Percentiles rank a stretch among this genome's conserved stretches.
phyloP scores from a whole-genome alignment of 2,888 invertebrate genomes.

The Plagiodera versicolora region DNA sequence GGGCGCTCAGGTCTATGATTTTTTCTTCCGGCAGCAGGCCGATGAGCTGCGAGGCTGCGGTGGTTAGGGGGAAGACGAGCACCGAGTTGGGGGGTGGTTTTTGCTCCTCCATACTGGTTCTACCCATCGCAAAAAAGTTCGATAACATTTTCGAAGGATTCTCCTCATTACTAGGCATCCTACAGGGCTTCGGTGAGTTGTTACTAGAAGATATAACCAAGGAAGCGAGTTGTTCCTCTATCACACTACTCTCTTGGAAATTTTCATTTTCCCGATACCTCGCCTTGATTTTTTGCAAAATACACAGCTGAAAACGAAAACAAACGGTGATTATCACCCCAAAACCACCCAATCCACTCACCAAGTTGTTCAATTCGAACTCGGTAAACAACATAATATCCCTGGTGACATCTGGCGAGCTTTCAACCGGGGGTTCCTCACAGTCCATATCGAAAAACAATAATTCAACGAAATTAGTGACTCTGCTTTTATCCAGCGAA shows the following conservation, averaged over 20 bases:
- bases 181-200: slow-evolving; percentile 41
- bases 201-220: slow-evolving; percentile 40
- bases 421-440: slow-evolving; percentile 55
- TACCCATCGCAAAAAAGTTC: slow-evolving; percentile 43
- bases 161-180: slow-evolving; percentile 32
- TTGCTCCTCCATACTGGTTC: slow-evolving; percentile 28
- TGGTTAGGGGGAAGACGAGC: slow-evolving; percentile 72
- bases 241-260: slow-evolving; percentile 35
- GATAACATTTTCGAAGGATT: slow-evolving; percentile 38
- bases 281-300: slow-evolving; percentile 56
- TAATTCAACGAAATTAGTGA: slow-evolving; percentile 76
- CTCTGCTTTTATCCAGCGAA: slow-evolving; percentile 77
- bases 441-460: slow-evolving; percentile 59
- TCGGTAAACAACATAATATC: slow-evolving; percentile 70
- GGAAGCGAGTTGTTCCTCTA: slow-evolving; percentile 42
- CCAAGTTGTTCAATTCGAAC: slow-evolving; percentile 65
- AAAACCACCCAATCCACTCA: slow-evolving; percentile 41
- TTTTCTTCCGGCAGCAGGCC: slow-evolving; percentile 64
- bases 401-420: slow-evolving; percentile 60
- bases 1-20: slow-evolving; percentile 57
- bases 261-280: slow-evolving; percentile 36
- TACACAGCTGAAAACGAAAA: slow-evolving; percentile 48
- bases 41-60: slow-evolving; percentile 53
- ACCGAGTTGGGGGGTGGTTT: slow-evolving; percentile 52
- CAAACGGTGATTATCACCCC: too few species aligned